phyloP scores from a whole-genome alignment of 2,888 invertebrate species.

The Hoplodrina blanda region DNA sequence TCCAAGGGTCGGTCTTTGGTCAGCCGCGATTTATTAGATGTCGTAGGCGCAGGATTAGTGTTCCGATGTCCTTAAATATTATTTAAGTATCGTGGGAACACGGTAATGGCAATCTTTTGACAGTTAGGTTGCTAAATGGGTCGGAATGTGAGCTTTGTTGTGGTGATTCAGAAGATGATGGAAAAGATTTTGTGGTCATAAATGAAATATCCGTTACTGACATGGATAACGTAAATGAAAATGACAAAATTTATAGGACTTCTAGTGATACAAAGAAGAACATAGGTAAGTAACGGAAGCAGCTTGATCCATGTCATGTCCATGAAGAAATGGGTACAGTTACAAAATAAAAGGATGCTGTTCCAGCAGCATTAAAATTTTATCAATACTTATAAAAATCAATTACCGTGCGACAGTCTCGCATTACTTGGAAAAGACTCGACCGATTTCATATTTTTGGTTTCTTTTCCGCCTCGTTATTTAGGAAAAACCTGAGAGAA shows the following conservation, averaged over 20 bases:
- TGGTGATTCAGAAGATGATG: conserved; percentile 13
- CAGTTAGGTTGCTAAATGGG: conserved; percentile 63
- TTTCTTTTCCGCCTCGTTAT: no score
- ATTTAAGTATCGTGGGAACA: conserved; percentile 78
- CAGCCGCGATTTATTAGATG: conserved; percentile 74
- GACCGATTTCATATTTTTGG: no score
- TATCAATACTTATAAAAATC: no score
- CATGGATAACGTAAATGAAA: background rate
- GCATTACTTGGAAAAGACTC: no score
- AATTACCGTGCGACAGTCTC: no score
- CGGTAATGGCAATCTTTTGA: conserved; percentile 47
- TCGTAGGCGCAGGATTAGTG: conserved; percentile 76
- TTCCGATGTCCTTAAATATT: conserved; percentile 69
- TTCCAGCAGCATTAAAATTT: no score
- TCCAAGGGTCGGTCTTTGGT: conserved; percentile 78
- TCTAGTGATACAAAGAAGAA: background rate
- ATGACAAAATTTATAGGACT: no score
- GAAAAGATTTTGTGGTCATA: background rate
- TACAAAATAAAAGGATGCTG: no score
- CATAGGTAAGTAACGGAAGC: no score
- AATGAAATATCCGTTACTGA: conserved; percentile 24
- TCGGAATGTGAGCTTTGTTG: conserved; percentile 56
- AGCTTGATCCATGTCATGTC: no score
- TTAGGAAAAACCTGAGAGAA: no score
- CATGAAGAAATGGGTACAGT: no score